These are phyloP conservation scores for Coturnix japonica DNA, from an alignment of 2,113 vertebrate species.

Conservation along the genomic window DNA sequence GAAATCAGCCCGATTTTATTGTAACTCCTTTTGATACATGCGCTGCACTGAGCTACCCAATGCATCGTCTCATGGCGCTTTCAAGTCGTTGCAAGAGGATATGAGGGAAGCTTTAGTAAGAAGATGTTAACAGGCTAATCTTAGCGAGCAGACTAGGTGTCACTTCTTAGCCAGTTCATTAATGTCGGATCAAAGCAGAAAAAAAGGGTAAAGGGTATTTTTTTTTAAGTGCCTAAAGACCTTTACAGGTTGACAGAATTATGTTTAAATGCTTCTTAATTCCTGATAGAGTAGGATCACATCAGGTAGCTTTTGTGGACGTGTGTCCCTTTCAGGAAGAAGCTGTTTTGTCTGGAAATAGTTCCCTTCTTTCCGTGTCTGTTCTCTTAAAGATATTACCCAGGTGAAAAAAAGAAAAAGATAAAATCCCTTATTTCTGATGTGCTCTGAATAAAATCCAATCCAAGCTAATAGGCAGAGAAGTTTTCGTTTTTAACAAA, in stretches of 20 bases:
- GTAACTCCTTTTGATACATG: conserved; percentile 56
- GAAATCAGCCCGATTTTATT: conserved; percentile 67
- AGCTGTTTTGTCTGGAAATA: background rate
- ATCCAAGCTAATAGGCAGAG: background rate
- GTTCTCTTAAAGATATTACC: background rate
- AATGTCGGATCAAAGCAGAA: conserved; percentile 71
- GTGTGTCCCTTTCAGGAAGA: background rate
- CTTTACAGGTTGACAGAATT: background rate
- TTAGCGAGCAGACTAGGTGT: conserved; percentile 59
- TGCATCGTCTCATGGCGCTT: conserved; percentile 46
- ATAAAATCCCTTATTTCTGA: background rate
- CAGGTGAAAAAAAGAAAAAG: no score
- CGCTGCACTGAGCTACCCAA: conserved; percentile 25
- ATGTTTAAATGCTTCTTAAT: background rate
- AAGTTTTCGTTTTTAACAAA: background rate
- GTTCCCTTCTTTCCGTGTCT: background rate
- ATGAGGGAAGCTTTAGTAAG: conserved; percentile 70
- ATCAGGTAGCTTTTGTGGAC: background rate
- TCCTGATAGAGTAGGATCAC: background rate
- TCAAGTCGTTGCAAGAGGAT: conserved; percentile 72
- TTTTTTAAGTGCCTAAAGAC: background rate
- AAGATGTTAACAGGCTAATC: conserved; percentile 71
- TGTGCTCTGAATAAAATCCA: background rate
- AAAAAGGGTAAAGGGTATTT: conserved; percentile 1
- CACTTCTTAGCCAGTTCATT: conserved; percentile 69